Evolutionary conservation across 2,888 invertebrate species (phyloP), one percentile per base, ranked within the genome.

Genomic region (Eupeodes latifasciatus): DNA sequence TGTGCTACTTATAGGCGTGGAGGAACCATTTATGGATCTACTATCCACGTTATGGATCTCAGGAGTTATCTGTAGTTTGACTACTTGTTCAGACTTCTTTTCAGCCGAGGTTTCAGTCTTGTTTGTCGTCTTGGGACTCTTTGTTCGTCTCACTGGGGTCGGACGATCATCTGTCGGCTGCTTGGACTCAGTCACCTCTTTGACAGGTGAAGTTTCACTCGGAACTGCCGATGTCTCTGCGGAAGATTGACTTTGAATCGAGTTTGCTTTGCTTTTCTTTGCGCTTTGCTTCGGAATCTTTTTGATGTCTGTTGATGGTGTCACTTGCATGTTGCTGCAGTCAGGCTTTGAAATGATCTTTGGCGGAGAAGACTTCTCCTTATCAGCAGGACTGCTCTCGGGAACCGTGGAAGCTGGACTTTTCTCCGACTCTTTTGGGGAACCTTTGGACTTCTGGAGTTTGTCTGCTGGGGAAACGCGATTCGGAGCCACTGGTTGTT

Each of bases 41-140:
- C 55, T 78, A 51, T 76, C 74, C 82, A 66, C 90, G 90, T 74
- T 79, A 6, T 19, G 55, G 12, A n/a, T 77, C 71, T 14, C 85
- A 11, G 85, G 80, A 36, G 90, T 74, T 67, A 78, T 77, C 9
- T 79, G 83, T 57, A 80, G 76, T 61, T 82, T 80, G 1, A 62
- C 51, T 61, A 27, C 9, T 86, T 83, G 19, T 84, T 83, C 78
- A 87, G 88, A 88, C 16, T 79, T 75, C 34, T 64, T 77, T 27
- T 79, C 61, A 88, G 47, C 61, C 72, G 82, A 49, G 89, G 72
- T 36, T 90, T 90, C 91, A 91, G 89, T 90, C 90, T 92, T 92
- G 91, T 5, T 89, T 71, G 78, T 75, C 66, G 69, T 81, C 61
- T 79, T 80, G 16, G 80, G 76, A 40, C 80, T 82, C 83, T 85